A percentile compares a stretch with the other conserved stretches of the same genome.
These are phyloP conservation scores for Oryzias sinensis DNA, from an alignment of 2,797 vertebrate genomes.

Conservation along the genomic window DNA sequence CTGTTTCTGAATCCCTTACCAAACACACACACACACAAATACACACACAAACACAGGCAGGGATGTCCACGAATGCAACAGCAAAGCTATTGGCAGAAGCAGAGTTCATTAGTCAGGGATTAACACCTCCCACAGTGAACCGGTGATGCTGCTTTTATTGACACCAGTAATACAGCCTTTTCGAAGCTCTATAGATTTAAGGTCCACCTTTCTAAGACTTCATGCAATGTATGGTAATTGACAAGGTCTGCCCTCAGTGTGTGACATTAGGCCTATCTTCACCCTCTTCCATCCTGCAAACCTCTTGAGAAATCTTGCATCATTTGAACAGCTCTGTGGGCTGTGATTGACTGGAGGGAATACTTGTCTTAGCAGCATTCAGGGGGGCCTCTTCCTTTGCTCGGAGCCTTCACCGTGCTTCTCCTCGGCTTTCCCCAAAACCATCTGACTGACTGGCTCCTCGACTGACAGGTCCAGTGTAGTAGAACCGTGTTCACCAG, in stretches of 20 bases:
- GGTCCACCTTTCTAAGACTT: slow-evolving; percentile 39
- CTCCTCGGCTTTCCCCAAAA: slow-evolving; percentile 34
- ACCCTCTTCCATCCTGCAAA: slow-evolving; percentile 41
- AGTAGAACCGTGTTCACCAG: slow-evolving; percentile 71
- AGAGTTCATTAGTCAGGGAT: slow-evolving; percentile 81
- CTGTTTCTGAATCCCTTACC: slow-evolving; percentile 52
- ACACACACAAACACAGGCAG: slow-evolving; percentile 40
- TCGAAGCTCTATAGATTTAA: slow-evolving; percentile 38
- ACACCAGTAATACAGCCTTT: slow-evolving; percentile 55
- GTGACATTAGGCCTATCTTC: slow-evolving; percentile 59
- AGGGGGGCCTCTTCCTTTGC: slow-evolving; percentile 24
- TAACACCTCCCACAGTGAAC: slow-evolving; percentile 68
- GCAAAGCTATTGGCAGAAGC: slow-evolving; percentile 60
- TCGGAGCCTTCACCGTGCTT: slow-evolving; percentile 31
- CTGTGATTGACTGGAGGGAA: slow-evolving; percentile 64
- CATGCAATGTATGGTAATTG: slow-evolving; percentile 59
- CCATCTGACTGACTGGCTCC: slow-evolving; percentile 44
- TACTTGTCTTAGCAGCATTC: slow-evolving; percentile 51
- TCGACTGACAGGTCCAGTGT: slow-evolving; percentile 70
- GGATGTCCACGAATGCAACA: slow-evolving; percentile 61
- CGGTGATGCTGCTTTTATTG: slow-evolving; percentile 69
- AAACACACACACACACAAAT: slow-evolving; percentile 27
- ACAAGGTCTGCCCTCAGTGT: slow-evolving; percentile 42
- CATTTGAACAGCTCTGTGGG: slow-evolving; percentile 61
- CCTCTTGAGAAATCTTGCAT: slow-evolving; percentile 55